Base-by-base conservation (phyloP, 2,113 vertebrate species). In the Semicossyphus pulcher region DNA sequence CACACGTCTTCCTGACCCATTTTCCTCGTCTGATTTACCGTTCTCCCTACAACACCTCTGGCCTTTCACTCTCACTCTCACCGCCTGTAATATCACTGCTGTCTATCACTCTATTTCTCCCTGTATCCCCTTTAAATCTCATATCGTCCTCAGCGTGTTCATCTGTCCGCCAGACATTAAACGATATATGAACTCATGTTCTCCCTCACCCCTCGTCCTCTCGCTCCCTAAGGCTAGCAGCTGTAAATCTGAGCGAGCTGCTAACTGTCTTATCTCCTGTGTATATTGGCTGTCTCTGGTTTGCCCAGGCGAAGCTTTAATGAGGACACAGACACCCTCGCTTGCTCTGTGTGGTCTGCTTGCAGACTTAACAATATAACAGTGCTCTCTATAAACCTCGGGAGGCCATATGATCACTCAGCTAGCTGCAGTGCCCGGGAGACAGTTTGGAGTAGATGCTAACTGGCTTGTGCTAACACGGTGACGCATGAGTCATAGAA, bases 211-310 rank as follows among this genome's bases (percentile, higher is more conserved):
- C 68, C 59, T 79, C 51, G 23, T 81, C 60, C 44, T 44, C 25
- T 62, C 29, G 12, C 54, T 81, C 77, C 81, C 73, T 0, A 25
- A 70, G 81, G 76, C 83, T 28, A 28, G 70, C 32, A n/a, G 82
- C 80, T 68, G 51, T 89, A 87, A 92, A 90, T 90, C 79, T 75
- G 65, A 67, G 28, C 7, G 16, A 79, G 72, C 74, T 61, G 75
- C 74, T 88, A 79, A 84, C 80, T 86, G 81, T 81, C 83, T 88
- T 88, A 89, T 90, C 89, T 84, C 56, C 61, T 81, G 80, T 80
- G 76, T 78, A 63, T 74, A 76, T 78, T 86, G 86, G 69, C 71
- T 3, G 63, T 72, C 79, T 82, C 81, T 88, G 78, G 75, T 84
- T 85, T 80, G 70, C 77, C 67, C 88, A 80, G 78, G 78, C 80